These are phyloP conservation scores for Deilephila elpenor DNA, from an alignment of 2,888 invertebrate genomes.

Conservation along the genomic window DNA sequence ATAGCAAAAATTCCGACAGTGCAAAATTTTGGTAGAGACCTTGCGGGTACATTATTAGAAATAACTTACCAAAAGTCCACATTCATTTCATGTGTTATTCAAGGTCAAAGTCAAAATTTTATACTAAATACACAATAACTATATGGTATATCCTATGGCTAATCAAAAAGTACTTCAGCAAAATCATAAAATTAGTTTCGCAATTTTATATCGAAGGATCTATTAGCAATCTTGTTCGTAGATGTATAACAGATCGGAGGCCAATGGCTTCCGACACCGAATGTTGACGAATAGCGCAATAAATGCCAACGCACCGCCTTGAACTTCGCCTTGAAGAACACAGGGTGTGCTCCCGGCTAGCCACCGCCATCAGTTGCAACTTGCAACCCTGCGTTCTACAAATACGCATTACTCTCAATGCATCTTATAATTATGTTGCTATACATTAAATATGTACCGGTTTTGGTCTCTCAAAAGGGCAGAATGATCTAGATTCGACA, in stretches of 20 bases:
- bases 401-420: slow-evolving; percentile 52
- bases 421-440: slow-evolving; percentile 46
- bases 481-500: slow-evolving; percentile 58
- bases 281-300: slow-evolving; percentile 75
- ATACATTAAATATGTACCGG: slow-evolving; percentile 69
- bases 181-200: slow-evolving; percentile 3
- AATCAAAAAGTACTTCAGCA: neutral
- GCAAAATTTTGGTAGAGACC: no score
- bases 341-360: slow-evolving; percentile 65
- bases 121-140: no score
- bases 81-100: no score
- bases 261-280: slow-evolving; percentile 47
- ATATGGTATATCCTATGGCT: no score
- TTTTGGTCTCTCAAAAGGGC: slow-evolving; percentile 70
- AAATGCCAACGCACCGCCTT: slow-evolving; percentile 83
- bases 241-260: slow-evolving; percentile 38
- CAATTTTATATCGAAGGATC: slow-evolving; percentile 5
- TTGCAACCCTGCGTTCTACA: slow-evolving; percentile 52
- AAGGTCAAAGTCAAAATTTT: no score
- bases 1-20: no score
- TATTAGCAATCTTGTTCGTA: slow-evolving; percentile 26
- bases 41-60: no score
- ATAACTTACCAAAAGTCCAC: no score
- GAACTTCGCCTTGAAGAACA: slow-evolving; percentile 74
- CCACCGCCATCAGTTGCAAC: slow-evolving; percentile 43